Conservation (phyloP, 2,113 vertebrate species). For the Caloenas nicobarica region DNA sequence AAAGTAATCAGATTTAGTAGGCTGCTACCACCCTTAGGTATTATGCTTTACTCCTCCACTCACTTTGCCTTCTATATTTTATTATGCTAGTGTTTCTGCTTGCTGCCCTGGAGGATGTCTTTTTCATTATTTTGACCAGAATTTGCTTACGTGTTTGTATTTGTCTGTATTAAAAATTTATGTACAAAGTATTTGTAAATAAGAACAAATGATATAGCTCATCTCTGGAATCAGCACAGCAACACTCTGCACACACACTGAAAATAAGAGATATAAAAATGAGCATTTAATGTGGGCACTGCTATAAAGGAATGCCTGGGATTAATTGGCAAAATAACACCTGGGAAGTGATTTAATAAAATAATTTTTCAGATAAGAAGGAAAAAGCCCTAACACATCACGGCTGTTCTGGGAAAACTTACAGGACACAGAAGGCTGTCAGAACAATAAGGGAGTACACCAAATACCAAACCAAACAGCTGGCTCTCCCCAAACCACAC, state of each 20-base stretch:
- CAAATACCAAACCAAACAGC: background rate
- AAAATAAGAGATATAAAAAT: background rate
- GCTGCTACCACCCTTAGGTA: background rate
- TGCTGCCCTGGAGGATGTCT: background rate
- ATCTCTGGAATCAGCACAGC: background rate
- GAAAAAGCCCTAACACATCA: background rate
- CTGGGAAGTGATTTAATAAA: background rate
- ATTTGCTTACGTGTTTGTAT: slow-evolving; percentile 10
- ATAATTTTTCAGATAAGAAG: background rate
- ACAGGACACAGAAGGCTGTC: background rate
- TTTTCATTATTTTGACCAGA: slow-evolving; percentile 37
- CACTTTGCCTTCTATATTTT: slow-evolving; percentile 9
- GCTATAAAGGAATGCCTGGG: background rate
- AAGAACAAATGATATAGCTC: background rate
- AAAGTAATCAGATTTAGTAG: slow-evolving; percentile 33
- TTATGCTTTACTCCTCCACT: background rate
- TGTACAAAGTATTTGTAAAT: slow-evolving; percentile 19
- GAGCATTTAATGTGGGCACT: background rate
- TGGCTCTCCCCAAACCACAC: background rate
- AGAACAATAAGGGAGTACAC: background rate
- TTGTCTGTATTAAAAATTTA: background rate
- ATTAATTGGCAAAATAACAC: background rate
- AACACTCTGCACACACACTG: background rate
- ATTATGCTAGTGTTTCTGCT: background rate
- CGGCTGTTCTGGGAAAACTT: background rate